Base-by-base conservation (phyloP, 2,888 invertebrate species). In the Cenopis cana region DNA sequence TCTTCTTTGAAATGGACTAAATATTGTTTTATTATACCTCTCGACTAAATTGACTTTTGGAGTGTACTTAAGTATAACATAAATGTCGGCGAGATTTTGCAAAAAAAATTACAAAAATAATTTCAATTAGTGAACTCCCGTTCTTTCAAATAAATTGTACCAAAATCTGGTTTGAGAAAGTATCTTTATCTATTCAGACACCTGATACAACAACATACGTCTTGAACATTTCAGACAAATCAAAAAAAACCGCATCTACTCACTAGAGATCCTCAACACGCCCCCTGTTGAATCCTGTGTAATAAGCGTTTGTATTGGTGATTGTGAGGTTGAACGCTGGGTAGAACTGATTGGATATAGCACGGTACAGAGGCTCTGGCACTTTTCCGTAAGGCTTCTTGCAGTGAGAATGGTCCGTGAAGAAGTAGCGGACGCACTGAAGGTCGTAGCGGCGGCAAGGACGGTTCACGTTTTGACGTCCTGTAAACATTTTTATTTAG, bases 211-310 rank as follows among this genome's bases (percentile, higher is more conserved):
- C n/a, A n/a, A n/a, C n/a, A n/a, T n/a, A n/a, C n/a, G n/a, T n/a
- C n/a, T n/a, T n/a, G n/a, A n/a, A n/a, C n/a, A n/a, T 12, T 24
- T 24, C 24, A 3, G 24, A 46, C n/a, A 46, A 6, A n/a, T 14
- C 9, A 33, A 33, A 33, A 0, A 33, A 46, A n/a, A 6, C 14
- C 0, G 12, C 5, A n/a, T 46, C 12, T 64, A 76, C 77, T 77
- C 72, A 78, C 78, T 75, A 80, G 67, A 81, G 78, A 36, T 80
- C 80, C 17, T 73, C 75, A 18, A 81, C 74, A 11, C 74, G 68
- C 20, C 78, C 79, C 56, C 17, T 38, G 18, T 79, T 78, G 0
- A 79, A 69, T 0, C 78, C 78, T 17, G 59, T 69, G 33, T 75
- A 71, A 5, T 71, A 20, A 2, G 72, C 56, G 33, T 78, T 74